Percentiles rank a stretch among this genome's conserved stretches.
Evolutionary conservation across 2,888 invertebrate species (phyloP).

Genomic region (Dicroscelio sp.): DNA sequence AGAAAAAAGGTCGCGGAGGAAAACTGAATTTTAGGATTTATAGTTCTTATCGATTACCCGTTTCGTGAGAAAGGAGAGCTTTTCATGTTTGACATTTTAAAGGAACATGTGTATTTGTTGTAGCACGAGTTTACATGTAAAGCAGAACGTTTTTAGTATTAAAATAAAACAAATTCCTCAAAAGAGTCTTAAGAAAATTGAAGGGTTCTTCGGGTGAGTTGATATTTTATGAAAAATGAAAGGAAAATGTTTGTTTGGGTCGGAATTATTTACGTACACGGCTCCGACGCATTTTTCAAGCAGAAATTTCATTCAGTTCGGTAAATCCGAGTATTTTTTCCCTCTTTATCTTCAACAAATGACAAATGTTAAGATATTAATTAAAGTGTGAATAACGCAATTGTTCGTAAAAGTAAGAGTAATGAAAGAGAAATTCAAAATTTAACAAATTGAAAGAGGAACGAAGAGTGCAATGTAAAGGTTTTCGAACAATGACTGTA

Average conservation of each 20-base stretch:
- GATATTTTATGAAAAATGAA: not conserved
- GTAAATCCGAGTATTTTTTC: no score
- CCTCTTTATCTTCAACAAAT: no score
- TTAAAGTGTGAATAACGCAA: no score
- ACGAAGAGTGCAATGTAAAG: no score
- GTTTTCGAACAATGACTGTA: no score
- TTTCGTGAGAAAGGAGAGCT: conserved; percentile 31
- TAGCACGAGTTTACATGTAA: conserved; percentile 1
- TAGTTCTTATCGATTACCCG: conserved; percentile 47
- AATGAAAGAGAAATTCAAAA: no score
- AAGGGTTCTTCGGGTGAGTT: not conserved
- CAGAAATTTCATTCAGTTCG: no score
- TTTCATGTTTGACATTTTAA: conserved; percentile 46
- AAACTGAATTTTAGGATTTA: conserved; percentile 38
- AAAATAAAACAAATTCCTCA: conserved; percentile 38
- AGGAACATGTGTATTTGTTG: conserved; percentile 35
- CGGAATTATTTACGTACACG: no score
- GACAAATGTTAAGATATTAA: no score
- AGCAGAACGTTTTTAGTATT: conserved; percentile 22
- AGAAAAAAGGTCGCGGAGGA: conserved; percentile 11
- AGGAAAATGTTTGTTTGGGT: conserved; percentile 20
- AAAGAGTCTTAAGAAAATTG: conserved; percentile 26
- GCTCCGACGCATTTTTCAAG: no score
- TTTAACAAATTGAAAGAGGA: no score
- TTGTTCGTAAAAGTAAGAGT: no score